These are phyloP conservation scores for Proterorhinus semilunaris DNA, from an alignment of 2,113 vertebrate genomes.

Conservation along the genomic window DNA sequence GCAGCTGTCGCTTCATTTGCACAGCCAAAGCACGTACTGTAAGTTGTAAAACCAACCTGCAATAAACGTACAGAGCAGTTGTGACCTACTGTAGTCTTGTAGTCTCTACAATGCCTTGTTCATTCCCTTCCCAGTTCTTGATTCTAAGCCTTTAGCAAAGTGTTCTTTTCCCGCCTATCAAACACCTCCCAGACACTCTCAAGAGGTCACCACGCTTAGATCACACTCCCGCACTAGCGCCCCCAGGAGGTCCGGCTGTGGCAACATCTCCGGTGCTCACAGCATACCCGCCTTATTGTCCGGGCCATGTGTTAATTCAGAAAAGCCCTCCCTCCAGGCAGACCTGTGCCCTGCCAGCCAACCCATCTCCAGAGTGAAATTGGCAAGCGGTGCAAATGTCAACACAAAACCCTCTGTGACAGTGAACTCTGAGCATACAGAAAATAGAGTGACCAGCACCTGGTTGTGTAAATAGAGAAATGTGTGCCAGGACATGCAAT, in stretches of 20 bases:
- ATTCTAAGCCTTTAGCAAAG: background rate
- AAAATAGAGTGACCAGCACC: background rate
- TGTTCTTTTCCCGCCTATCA: slow-evolving; percentile 2
- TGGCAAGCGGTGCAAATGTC: slow-evolving; percentile 37
- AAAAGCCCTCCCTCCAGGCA: slow-evolving; percentile 9
- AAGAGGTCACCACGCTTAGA: slow-evolving; percentile 9
- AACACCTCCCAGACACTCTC: background rate
- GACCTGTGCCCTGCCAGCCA: slow-evolving; percentile 11
- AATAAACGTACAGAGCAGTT: too few species aligned
- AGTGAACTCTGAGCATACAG: background rate
- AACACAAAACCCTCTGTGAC: slow-evolving; percentile 14
- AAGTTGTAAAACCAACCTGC: too few species aligned
- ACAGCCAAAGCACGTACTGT: too few species aligned
- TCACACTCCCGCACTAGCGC: slow-evolving; percentile 9
- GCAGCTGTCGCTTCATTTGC: too few species aligned
- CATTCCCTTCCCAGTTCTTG: background rate
- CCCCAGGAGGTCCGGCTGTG: slow-evolving; percentile 6
- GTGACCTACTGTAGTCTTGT: too few species aligned
- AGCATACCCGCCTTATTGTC: slow-evolving; percentile 15
- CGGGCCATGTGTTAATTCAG: slow-evolving; percentile 35
- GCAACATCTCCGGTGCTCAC: slow-evolving; percentile 14
- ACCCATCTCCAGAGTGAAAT: slow-evolving; percentile 10
- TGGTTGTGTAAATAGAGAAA: background rate
- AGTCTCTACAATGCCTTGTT: background rate
- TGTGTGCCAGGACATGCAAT: background rate